These are phyloP conservation scores for Euplagia quadripunctaria DNA, from an alignment of 2,888 invertebrate species.

Conservation along the genomic window DNA sequence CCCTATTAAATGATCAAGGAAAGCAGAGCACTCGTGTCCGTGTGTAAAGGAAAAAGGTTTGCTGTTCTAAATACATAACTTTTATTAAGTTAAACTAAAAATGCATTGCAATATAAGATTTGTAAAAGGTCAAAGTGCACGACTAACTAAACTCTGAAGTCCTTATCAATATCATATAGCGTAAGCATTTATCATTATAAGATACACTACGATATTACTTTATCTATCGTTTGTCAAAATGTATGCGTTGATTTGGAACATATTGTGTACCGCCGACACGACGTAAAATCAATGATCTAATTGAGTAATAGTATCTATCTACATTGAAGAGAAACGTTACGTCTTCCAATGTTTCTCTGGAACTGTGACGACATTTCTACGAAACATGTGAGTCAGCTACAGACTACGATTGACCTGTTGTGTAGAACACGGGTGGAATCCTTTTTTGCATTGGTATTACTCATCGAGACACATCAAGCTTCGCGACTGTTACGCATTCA, in stretches of 20 bases:
- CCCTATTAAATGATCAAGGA: not conserved
- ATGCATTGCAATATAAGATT: not conserved
- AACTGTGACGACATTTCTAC: slow-evolving; percentile 78
- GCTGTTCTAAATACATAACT: not conserved
- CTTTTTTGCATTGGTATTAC: slow-evolving; percentile 76
- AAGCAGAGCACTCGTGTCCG: not conserved
- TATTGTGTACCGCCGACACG: slow-evolving; percentile 64
- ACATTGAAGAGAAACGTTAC: slow-evolving; percentile 37
- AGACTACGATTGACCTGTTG: slow-evolving; percentile 68
- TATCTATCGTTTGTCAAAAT: slow-evolving; percentile 10
- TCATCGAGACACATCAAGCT: slow-evolving; percentile 71
- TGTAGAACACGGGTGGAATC: slow-evolving; percentile 57
- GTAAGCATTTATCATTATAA: not conserved
- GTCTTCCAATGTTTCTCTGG: slow-evolving; percentile 62
- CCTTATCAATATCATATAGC: not conserved
- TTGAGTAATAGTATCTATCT: slow-evolving; percentile 44
- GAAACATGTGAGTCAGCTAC: slow-evolving; percentile 72
- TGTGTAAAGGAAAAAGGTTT: not conserved
- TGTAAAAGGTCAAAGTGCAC: not conserved
- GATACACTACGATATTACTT: slow-evolving; percentile 1
- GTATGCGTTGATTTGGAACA: slow-evolving; percentile 20
- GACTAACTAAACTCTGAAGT: not conserved
- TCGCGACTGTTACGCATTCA: slow-evolving; percentile 66
- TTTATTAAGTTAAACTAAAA: not conserved
- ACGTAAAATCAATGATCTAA: slow-evolving; percentile 65